Evolutionary conservation across 2,113 vertebrate species (phyloP).

Genomic region (Malurus melanocephalus): DNA sequence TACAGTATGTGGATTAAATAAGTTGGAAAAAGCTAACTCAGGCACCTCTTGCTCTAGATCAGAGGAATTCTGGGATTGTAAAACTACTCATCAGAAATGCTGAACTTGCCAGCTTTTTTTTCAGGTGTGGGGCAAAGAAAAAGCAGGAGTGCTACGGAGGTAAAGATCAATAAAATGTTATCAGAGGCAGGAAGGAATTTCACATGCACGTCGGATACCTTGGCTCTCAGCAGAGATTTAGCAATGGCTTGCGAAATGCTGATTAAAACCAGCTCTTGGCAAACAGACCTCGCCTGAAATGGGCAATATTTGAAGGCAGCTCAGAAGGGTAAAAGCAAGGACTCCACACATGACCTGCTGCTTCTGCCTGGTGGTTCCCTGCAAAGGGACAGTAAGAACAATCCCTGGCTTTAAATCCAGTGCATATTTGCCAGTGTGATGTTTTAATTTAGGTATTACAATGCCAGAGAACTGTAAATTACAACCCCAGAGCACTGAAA

Average conservation of each 20-base stretch:
- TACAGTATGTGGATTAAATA: not conserved
- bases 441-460: not conserved
- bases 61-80: not conserved
- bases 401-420: not conserved
- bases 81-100: not conserved
- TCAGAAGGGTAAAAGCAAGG: not conserved
- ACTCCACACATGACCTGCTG: not conserved
- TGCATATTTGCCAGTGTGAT: not conserved
- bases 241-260: not conserved
- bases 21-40: not conserved
- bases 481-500: not conserved
- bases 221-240: not conserved
- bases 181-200: slow-evolving; percentile 6
- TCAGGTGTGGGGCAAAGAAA: rapidly evolving
- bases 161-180: not conserved
- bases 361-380: not conserved
- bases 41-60: not conserved
- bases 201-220: not conserved
- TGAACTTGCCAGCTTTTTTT: not conserved
- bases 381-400: not conserved
- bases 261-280: not conserved
- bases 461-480: not conserved
- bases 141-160: not conserved
- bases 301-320: not conserved
- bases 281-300: not conserved